Conservation (phyloP, 2,888 invertebrate species). For the Tachina fera region DNA sequence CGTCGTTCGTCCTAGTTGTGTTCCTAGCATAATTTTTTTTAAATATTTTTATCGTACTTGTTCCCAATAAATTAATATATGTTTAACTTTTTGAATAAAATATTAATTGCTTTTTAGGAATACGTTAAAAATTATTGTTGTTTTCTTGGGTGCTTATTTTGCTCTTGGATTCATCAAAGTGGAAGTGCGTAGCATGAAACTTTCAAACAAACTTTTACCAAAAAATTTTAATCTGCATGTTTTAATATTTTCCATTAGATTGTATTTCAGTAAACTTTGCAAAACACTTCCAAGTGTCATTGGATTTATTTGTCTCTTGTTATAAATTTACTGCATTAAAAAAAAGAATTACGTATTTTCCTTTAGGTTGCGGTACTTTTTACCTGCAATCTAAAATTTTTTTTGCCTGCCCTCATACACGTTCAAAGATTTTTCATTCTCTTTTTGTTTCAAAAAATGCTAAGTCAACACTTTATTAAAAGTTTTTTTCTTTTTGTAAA, state of each 20-base stretch:
- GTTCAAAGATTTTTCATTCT: background rate
- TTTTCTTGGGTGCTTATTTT: no score
- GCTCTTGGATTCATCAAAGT: no score
- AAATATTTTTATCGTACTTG: no score
- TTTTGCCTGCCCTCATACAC: constrained; percentile 14
- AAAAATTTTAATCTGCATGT: no score
- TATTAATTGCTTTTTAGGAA: no score
- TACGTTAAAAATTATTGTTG: no score
- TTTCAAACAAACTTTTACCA: no score
- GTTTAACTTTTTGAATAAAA: no score
- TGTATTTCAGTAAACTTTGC: background rate
- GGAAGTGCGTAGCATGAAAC: no score
- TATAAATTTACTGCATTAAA: constrained; percentile 11
- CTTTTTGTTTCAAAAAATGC: constrained; percentile 1
- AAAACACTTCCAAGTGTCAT: background rate
- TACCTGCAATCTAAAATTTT: constrained; percentile 34
- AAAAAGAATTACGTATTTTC: background rate
- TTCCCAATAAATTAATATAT: no score
- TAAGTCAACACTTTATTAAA: constrained; percentile 21
- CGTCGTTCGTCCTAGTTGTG: no score
- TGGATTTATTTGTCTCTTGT: constrained; percentile 10
- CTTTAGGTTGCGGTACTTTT: background rate
- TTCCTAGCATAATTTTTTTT: no score
- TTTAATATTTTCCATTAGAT: background rate
- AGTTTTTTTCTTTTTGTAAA: background rate